Evolutionary conservation across 1,140 invertebrate species (phyloP), one percentile per base, ranked within the genome.

Genomic region (Leucophenga varia): DNA sequence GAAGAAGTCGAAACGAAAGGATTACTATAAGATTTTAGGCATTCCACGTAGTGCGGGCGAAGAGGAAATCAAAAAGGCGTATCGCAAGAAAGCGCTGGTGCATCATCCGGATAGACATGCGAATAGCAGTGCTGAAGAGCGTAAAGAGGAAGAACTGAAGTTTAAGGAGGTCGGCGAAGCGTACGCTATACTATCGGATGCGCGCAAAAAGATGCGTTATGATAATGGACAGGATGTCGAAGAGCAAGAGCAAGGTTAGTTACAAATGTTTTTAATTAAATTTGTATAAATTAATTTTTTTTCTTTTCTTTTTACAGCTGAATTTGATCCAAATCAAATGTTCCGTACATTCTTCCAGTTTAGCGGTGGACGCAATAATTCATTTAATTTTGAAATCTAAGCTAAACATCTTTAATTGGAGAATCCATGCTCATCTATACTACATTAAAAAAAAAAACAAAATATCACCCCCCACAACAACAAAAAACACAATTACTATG

Each of bases 161-260:
- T 99, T 99, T 76, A 98, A 99, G 77, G 95, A 98, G 77, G 83
- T 98, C 14, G 93, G 94, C 16, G 95, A 98, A 79, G 96, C 96
- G 0, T 98, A 98, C 75, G 91, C 90, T 38, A 86, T 98, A 52
- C 80, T 99, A 21, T 95, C 92, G 12, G 95, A 99, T 80, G 83
- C 87, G 1, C 91, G 91, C 57, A 97, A 98, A 76, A 85, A 91
- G 57, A 82, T 84, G 14, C 84, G 94, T 22, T 98, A 97, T 69
- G 96, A 98, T 75, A 90, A 84, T 61, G 95, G 95, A 19, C 90
- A 95, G 49, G 93, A 95, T 64, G 77, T 96, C 44, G 91, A 94
- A 54, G 80, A 81, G 52, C 74, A 76, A 42, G 63, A 63, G 38
- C 58, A 67, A 45, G 63, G 72, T 72, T 2, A 46, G 47, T 19